Evolutionary conservation across 2,113 vertebrate genomes (phyloP), one percentile per base, ranked within the genome.

Genomic region (Neotoma lepida): DNA sequence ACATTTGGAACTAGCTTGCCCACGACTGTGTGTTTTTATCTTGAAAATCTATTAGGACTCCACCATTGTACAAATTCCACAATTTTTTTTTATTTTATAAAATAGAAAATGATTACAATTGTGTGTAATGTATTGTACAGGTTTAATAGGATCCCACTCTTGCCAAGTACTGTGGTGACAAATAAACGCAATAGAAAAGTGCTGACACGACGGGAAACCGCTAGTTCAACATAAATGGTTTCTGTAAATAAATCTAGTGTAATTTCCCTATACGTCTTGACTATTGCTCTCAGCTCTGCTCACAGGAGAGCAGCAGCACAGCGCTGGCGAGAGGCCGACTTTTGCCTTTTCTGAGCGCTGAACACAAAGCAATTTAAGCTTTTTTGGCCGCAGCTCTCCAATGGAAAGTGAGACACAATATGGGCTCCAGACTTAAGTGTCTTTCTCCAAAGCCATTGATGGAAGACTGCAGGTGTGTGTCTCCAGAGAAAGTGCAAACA

Each of bases 81-180:
- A 91, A 97, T 98, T 97, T 56, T 96, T 97, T 97, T 97, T 97
- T 94, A 94, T 97, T 98, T 97, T 91, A 88, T 95, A 95, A 96
- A 97, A 97, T 73, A 97, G 96, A 97, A 98, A 97, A 97, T 96
- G 96, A 95, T 97, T 98, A 97, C 98, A 96, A 97, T 97, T 97
- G 95, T 96, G 68, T 95, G 96, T 97, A 98, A 98, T 97, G 96
- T 97, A 98, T 98, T 97, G 97, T 97, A 95, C 96, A 98, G 97
- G 96, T 98, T 98, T 98, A 98, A 98, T 98, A 98, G 98, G 97
- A 98, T 98, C 98, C 97, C 98, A 96, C 97, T 98, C 96, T 97
- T 97, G 96, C 98, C 97, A 97, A 98, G 97, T 94, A 97, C 97
- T 96, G 93, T 89, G 94, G 96, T 97, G 98, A 98, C 98, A 98